These are phyloP conservation scores for Nomada fucata DNA, from an alignment of 2,888 invertebrate species.

Conservation along the genomic window DNA sequence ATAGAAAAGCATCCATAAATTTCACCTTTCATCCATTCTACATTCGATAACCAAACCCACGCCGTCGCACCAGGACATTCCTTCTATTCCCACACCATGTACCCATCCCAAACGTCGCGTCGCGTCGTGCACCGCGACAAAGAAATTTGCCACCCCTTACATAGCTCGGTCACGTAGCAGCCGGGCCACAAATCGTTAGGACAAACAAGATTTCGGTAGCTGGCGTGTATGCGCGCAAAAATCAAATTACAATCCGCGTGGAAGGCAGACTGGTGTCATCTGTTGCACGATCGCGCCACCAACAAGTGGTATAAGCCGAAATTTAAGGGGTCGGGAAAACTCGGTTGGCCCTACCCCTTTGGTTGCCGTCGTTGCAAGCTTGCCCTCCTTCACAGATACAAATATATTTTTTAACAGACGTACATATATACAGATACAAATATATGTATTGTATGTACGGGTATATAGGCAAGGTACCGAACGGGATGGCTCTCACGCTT, in stretches of 20 bases:
- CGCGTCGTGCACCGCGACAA: neutral
- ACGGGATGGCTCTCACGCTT: constrained; percentile 67
- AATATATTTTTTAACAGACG: too few relatives aligned
- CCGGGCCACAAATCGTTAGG: neutral
- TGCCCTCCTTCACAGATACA: constrained; percentile 37
- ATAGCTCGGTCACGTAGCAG: constrained; percentile 10
- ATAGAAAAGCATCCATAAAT: too few relatives aligned
- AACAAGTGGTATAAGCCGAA: constrained; percentile 78
- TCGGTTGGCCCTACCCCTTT: constrained; percentile 54
- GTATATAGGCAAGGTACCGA: neutral
- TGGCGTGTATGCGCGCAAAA: constrained; percentile 6
- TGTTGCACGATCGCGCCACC: constrained; percentile 76
- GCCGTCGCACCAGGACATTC: too few relatives aligned
- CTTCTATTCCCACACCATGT: too few relatives aligned
- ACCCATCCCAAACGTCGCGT: too few relatives aligned
- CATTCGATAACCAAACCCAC: too few relatives aligned
- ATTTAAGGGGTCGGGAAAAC: constrained; percentile 76
- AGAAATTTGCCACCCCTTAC: neutral
- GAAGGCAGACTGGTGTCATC: constrained; percentile 67
- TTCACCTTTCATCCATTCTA: too few relatives aligned
- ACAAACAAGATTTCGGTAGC: constrained; percentile 1
- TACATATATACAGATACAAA: constrained; percentile 26
- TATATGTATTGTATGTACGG: neutral
- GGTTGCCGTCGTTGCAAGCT: constrained; percentile 62
- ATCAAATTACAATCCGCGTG: constrained; percentile 35